phyloP scores from a whole-genome alignment of 2,888 invertebrate species.

The Danaus chrysippus region DNA sequence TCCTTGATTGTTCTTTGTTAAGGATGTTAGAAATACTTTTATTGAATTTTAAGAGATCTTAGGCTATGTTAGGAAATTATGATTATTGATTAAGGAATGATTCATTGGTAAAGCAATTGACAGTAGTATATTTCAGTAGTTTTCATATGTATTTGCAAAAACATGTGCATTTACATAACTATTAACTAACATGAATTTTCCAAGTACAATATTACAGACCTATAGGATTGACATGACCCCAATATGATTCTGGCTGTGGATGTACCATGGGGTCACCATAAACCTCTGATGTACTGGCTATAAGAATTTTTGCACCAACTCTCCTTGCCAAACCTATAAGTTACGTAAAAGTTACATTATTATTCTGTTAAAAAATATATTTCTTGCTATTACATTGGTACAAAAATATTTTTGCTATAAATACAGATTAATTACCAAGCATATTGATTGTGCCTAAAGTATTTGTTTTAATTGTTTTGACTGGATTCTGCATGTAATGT shows the following conservation, averaged over 20 bases:
- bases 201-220: slow-evolving; percentile 65
- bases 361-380: no score
- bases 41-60: no score
- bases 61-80: no score
- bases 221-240: slow-evolving; percentile 99
- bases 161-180: no score
- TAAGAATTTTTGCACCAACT: slow-evolving; percentile 93
- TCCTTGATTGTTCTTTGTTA: no score
- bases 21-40: no score
- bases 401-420: slow-evolving; percentile 8
- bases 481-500: slow-evolving; percentile 99
- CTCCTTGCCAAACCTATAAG: slow-evolving; percentile 90
- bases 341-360: neutral
- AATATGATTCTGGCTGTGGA: slow-evolving; percentile 98
- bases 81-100: no score
- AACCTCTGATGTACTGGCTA: slow-evolving; percentile 99
- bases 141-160: no score
- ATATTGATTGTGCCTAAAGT: slow-evolving; percentile 97
- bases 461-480: slow-evolving; percentile 99
- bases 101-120: no score
- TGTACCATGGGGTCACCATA: slow-evolving; percentile 99
- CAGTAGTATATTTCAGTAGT: no score
- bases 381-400: no score
- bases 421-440: slow-evolving; percentile 80
- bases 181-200: no score